Evolutionary conservation across 2,797 vertebrate genomes (phyloP).

Genomic region (Malacoctenus gilli): DNA sequence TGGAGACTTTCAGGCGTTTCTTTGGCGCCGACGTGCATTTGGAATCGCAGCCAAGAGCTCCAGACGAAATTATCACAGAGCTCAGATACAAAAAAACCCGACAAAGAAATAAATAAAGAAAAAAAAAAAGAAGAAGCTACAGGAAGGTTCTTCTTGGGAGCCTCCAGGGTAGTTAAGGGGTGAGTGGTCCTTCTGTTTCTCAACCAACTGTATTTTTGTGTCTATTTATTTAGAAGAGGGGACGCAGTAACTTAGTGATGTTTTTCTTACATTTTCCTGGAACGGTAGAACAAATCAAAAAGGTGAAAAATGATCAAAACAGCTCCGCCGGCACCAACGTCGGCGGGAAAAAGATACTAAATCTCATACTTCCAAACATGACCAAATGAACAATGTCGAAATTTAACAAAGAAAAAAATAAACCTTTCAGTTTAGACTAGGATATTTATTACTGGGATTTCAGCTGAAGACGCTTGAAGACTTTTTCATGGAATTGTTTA

Average conservation of each 20-base stretch:
- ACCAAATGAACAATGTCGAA: slow-evolving; percentile 85
- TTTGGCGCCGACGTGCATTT: slow-evolving; percentile 34
- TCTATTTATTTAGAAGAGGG: slow-evolving; percentile 89
- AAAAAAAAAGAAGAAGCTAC: slow-evolving; percentile 43
- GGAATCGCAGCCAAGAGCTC: slow-evolving; percentile 42
- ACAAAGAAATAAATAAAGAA: too few species aligned
- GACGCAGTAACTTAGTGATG: slow-evolving; percentile 87
- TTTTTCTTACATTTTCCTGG: slow-evolving; percentile 88
- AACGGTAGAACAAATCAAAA: slow-evolving; percentile 85
- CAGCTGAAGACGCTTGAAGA: slow-evolving; percentile 94
- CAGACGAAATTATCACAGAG: slow-evolving; percentile 17
- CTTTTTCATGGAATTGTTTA: slow-evolving; percentile 99
- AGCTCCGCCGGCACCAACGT: slow-evolving; percentile 71
- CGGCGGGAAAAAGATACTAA: slow-evolving; percentile 72
- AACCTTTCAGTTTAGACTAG: slow-evolving; percentile 93
- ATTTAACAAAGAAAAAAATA: slow-evolving; percentile 83
- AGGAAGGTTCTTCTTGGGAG: slow-evolving; percentile 75
- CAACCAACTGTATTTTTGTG: slow-evolving; percentile 87
- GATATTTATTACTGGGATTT: slow-evolving; percentile 96
- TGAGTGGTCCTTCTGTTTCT: slow-evolving; percentile 86
- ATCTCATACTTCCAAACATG: slow-evolving; percentile 86
- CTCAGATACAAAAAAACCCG: slow-evolving; percentile 41
- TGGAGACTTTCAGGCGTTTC: slow-evolving; percentile 35
- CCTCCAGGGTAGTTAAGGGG: slow-evolving; percentile 69
- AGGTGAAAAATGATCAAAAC: slow-evolving; percentile 81